Percentiles rank a stretch among this genome's conserved stretches.
These are phyloP conservation scores for Ifrita kowaldi DNA, from an alignment of 2,113 vertebrate genomes.

Conservation along the genomic window DNA sequence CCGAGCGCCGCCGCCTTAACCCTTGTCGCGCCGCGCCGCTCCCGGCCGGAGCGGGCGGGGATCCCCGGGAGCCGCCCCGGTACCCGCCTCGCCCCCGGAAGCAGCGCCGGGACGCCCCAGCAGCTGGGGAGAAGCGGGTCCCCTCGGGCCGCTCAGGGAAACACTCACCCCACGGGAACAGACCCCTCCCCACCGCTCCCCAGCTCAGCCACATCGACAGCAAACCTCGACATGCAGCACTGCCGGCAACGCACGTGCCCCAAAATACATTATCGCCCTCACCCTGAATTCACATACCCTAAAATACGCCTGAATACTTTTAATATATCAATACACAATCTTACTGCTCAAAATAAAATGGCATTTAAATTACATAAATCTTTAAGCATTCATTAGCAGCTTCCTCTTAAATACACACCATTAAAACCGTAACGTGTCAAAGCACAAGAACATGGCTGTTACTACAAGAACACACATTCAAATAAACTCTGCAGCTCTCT, in stretches of 20 bases:
- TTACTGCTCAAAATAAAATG: background rate
- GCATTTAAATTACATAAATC: background rate
- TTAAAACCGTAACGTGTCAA: background rate
- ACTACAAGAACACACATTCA: background rate
- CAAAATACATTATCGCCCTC: accelerated
- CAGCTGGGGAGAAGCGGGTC: background rate
- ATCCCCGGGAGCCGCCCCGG: background rate
- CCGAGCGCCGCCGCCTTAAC: conserved; percentile 69
- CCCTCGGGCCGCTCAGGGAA: background rate
- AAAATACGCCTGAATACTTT: background rate
- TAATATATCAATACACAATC: no score
- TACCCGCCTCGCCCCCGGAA: background rate
- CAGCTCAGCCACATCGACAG: background rate
- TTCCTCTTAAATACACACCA: background rate
- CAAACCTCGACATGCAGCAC: background rate
- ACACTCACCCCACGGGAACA: background rate
- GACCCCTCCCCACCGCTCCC: background rate
- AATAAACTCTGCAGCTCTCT: background rate
- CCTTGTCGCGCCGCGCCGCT: conserved; percentile 33
- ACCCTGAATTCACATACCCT: background rate
- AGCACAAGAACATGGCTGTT: background rate
- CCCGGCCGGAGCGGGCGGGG: background rate
- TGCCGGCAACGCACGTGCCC: background rate
- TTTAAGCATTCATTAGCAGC: background rate
- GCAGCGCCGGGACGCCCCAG: background rate